Conservation (phyloP, 2,888 invertebrate genomes). For the Tachystola acroxantha region DNA sequence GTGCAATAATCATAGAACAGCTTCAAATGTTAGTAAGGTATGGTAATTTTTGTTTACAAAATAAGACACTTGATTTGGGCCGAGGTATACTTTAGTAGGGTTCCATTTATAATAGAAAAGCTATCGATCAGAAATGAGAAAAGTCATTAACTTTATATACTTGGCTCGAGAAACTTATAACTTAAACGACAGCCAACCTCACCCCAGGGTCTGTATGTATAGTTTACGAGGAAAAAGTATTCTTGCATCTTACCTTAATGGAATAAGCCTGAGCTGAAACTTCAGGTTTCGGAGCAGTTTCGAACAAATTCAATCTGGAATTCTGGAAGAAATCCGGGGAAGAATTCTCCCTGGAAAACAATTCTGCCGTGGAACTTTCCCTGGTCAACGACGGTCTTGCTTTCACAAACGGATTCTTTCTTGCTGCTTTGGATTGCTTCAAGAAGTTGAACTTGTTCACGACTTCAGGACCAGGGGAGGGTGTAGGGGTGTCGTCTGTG, state of each 20-base stretch:
- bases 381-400: slow-evolving; percentile 55
- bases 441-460: slow-evolving; percentile 61
- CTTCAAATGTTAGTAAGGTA: too few species aligned
- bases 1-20: too few species aligned
- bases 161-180: too few species aligned
- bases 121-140: too few species aligned
- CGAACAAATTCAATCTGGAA: slow-evolving; percentile 64
- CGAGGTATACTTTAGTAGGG: too few species aligned
- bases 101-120: too few species aligned
- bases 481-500: slow-evolving; percentile 43
- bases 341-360: slow-evolving; percentile 62
- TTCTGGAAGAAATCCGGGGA: slow-evolving; percentile 65
- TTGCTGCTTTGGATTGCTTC: slow-evolving; percentile 43
- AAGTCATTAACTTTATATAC: too few species aligned
- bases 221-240: too few species aligned
- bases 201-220: neutral
- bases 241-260: slow-evolving; percentile 39
- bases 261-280: slow-evolving; percentile 23
- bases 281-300: slow-evolving; percentile 63
- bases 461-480: slow-evolving; percentile 40
- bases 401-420: slow-evolving; percentile 63
- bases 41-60: too few species aligned
- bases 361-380: slow-evolving; percentile 60
- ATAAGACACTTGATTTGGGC: too few species aligned
- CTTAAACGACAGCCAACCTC: too few species aligned